Conservation (phyloP, 1,140 invertebrate genomes). For the Trachymyrmex septentrionalis region DNA sequence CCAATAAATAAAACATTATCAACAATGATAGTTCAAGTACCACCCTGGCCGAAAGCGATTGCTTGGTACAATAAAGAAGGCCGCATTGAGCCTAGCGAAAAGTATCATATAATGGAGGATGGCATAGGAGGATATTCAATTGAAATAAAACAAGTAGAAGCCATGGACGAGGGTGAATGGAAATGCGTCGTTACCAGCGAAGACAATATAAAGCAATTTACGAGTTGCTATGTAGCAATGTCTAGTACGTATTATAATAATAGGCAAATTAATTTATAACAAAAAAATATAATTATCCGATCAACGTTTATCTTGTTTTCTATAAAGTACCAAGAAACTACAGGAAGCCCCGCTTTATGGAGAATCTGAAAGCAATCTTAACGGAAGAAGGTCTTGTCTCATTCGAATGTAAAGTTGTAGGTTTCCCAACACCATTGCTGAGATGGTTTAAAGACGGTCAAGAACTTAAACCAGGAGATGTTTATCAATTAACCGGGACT, state of each 20-base stretch:
- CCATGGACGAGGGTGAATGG: conserved; percentile 95
- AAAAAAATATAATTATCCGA: not conserved
- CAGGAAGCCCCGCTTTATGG: conserved; percentile 95
- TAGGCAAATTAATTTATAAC: not conserved
- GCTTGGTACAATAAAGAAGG: conserved; percentile 95
- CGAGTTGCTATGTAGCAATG: conserved; percentile 91
- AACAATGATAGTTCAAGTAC: conserved; percentile 89
- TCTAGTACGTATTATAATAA: conserved; percentile 87
- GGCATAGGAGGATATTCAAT: conserved; percentile 93
- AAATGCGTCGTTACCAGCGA: conserved; percentile 93
- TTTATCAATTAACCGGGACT: conserved; percentile 96
- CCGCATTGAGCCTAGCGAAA: conserved; percentile 89
- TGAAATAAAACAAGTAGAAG: conserved; percentile 91
- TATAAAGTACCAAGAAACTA: conserved; percentile 94
- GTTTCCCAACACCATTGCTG: conserved; percentile 94
- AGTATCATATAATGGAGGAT: conserved; percentile 92
- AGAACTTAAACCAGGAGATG: conserved; percentile 96
- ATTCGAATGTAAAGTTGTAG: conserved; percentile 97
- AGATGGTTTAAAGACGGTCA: conserved; percentile 97
- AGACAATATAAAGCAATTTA: conserved; percentile 91
- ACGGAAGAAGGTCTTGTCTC: conserved; percentile 96
- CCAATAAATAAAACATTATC: not conserved
- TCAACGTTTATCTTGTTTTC: conserved; percentile 12
- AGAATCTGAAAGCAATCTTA: conserved; percentile 94
- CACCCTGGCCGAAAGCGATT: conserved; percentile 93